Evolutionary conservation across 2,113 vertebrate species (phyloP), one percentile per base, ranked within the genome.

Genomic region (Sporophila hypoxantha): DNA sequence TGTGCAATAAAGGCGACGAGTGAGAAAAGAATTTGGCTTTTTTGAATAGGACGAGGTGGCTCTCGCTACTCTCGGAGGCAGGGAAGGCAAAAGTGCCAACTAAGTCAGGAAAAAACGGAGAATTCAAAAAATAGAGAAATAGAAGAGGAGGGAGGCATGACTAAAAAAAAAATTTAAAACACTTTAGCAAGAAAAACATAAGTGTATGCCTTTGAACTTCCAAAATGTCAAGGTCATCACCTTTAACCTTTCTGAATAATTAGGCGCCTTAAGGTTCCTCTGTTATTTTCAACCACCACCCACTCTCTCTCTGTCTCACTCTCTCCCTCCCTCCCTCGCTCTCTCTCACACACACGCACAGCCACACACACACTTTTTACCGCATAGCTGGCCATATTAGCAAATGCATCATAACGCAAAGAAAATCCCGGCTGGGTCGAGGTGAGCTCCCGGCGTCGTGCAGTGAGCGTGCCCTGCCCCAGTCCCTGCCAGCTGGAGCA

Each of bases 181-280:
- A 81, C 93, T 96, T 96, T 88, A 79, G 71, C n/a, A 83, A 94
- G 73, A 91, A 97, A 96, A 97, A 97, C 96, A 95, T 96, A 97
- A 96, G 95, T 96, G 96, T 97, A 97, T 97, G 97, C 94, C 97
- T 98, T 98, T 98, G 98, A 98, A 98, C 98, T 98, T 98, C 98
- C 96, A 95, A 98, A 98, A 98, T 96, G 98, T 98, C 98, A 98
- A 98, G 98, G 98, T 98, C 97, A 97, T 98, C 97, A 98, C 98
- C 98, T 98, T 98, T 98, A 98, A 98, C 98, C 98, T 97, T 97
- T 97, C 94, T 97, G 96, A 97, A 98, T 98, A 97, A 97, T 97
- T 97, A 97, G 97, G 96, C 94, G 96, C 96, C 97, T 97, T 97
- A 97, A 97, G 95, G 97, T 97, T 97, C 95, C 96, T 96, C 96